Base-by-base conservation (phyloP, 2,797 vertebrate genomes). In the Sebastes hopkinsi region DNA sequence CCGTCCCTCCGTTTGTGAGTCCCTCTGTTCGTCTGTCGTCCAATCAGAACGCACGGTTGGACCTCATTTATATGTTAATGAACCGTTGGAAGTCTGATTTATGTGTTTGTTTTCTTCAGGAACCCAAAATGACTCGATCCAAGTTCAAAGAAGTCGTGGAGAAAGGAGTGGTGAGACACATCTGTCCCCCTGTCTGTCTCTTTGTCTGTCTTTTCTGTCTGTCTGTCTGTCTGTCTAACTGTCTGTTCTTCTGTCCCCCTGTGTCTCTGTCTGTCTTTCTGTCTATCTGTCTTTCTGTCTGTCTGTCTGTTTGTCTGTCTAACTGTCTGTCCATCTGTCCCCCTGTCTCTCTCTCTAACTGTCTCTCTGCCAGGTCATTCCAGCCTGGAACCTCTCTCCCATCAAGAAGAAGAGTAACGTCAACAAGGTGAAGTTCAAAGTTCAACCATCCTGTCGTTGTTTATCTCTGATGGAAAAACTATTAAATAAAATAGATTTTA, bases 91-190 rank as follows among this genome's bases (percentile, higher is more conserved):
- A 50, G 16, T 36, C 59, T 32, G 20, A 50, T 32, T 12, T 18
- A 14, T 70, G 46, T 36, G 27, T 61, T 1, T 18, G 3, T 78
- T 54, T 16, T 23, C 30, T 66, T 4, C 81, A 99, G 98, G 98
- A 99, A 75, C 98, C 97, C 13, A 99, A 98, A 91, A 99, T 99
- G 98, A 99, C 98, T 5, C 96, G 98, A 20, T 99, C 98, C 56
- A 99, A 97, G 82, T 94, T 99, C 27, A 99, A 99, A 81, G 98
- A 99, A 64, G 98, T 99, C 7, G 98, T 97, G 74, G 97, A 99
- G 92, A 99, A 96, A 91, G 98, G 98, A 87, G 98, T 97, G 96
- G 98, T 99, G 65, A 95, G 97, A 92, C 22, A 25, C 8, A 22
- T 34, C 34, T 46, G 14, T 12, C 56, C 42, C 4, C 27, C 36